Base-by-base conservation (phyloP, 1,140 invertebrate genomes). In the Zaprionus tsacasi region DNA sequence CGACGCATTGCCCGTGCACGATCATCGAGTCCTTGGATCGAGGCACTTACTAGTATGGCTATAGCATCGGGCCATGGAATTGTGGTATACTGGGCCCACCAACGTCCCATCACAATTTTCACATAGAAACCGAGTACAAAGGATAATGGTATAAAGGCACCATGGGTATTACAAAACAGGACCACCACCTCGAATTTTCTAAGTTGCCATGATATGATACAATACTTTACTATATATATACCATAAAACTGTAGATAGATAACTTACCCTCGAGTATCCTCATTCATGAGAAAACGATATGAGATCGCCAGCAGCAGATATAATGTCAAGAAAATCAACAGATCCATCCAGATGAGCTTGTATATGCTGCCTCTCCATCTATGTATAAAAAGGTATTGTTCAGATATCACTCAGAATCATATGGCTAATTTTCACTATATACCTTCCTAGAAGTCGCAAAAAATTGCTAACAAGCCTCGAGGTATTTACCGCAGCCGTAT, bases 351-450 rank as follows among this genome's bases (percentile, higher is more conserved):
- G 59, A 99, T 95, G 73, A 99, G 93, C 93, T 99, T 99, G 94
- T 99, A 99, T 61, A 99, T 97, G 85, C 98, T 99, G 40, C 98
- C 98, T 80, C 96, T 94, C 98, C 98, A 99, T 95, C 97, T 97
- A 21, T 21, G 2, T 21, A 21, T 21, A 94, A 79, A 95, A 95
- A 94, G 78, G 72, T 6, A 12, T 30, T 54, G 30, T 6, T 1
- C 4, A 6, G 11, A 50, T 5, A 21, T 25, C 1, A 25, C 11
- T 2, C 8, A 6, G 27, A 21, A 50, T 50, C 8, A 25, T n/a
- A 50, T 3, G 4, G 45, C 17, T 7, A 10, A 45, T 15, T 15
- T 15, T 45, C 3, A 50, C 45, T 25, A 17, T 4, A 50, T 54
- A 88, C 90, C 90, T 81, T 13, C 59, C 17, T 10, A 91, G 30